phyloP scores from a whole-genome alignment of 2,888 invertebrate genomes.

The Tricholauxania praeusta region DNA sequence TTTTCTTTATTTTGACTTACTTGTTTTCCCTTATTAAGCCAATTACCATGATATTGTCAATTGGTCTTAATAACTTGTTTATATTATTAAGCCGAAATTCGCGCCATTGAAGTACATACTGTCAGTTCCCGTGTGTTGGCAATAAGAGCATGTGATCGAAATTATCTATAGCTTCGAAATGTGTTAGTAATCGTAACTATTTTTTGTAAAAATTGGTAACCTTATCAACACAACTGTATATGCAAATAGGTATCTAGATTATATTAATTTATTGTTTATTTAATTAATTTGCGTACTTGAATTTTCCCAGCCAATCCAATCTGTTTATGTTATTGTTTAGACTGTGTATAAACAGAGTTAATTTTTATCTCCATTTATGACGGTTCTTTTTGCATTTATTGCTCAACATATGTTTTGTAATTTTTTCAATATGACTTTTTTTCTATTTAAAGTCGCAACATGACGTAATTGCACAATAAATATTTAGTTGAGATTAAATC shows the following conservation, averaged over 20 bases:
- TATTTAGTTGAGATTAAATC: too few species aligned
- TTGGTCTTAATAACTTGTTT: neutral
- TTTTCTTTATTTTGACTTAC: neutral
- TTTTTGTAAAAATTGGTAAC: too few species aligned
- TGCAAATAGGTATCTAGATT: too few species aligned
- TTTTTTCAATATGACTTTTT: neutral
- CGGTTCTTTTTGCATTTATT: neutral
- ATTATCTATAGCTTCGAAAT: neutral
- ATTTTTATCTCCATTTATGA: neutral
- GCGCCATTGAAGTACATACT: too few species aligned
- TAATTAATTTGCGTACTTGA: too few species aligned
- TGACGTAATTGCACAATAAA: too few species aligned
- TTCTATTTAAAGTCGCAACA: too few species aligned
- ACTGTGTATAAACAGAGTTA: neutral
- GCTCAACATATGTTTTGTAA: slow-evolving; percentile 4
- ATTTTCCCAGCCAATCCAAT: neutral
- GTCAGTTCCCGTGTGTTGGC: neutral
- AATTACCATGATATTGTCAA: neutral
- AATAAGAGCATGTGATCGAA: slow-evolving; percentile 40
- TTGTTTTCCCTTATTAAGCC: neutral
- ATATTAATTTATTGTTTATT: too few species aligned
- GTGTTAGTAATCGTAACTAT: neutral
- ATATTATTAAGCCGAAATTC: neutral
- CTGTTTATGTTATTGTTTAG: slow-evolving; percentile 1
- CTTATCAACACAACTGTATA: too few species aligned